Base-by-base conservation (phyloP, 92 coral and sea anemone genomes). In the Pocillopora grandis region DNA sequence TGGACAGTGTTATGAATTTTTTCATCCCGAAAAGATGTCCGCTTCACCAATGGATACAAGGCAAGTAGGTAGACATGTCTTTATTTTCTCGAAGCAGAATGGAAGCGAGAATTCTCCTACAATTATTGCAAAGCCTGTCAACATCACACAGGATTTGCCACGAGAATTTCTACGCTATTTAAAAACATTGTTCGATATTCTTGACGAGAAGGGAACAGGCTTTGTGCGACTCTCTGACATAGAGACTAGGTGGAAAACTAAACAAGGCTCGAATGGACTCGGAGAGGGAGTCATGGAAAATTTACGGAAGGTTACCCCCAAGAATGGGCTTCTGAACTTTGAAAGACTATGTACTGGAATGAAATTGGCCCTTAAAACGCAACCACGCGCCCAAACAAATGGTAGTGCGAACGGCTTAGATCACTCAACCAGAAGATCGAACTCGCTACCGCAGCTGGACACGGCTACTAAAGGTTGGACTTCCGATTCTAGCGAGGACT, bases 281-380 rank as follows among this genome's bases (percentile, higher is more conserved):
- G 79, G 90, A 60, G 80, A 85, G 56, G 95, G 91, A 76, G 92
- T 96, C 49, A 74, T 96, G 37, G 98, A 91, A 77, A 91, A 82
- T 61, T 90, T 96, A 59, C 87, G 93, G 16, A 85, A 89, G 71
- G 95, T 91, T 12, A 79, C 98, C 9, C 99, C 97, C 9, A 72
- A 80, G 55, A 94, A 89, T 79, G 98, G 99, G 17, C 93, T 96
- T 58, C 89, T 96, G 33, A 88, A 87, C 72, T 96, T 96, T 70
- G 98, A 96, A 63, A 72, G 91, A 33, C 91, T 94, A 56, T 96
- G 99, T 75, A 86, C 90, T 61, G 99, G 98, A 1, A 85, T 96
- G 83, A 90, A 81, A 73, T 87, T 90, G 33, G 98, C 94, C 10
- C 81, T 94, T 60, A 94, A 88, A 76, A 74, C 90, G 15, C 85